phyloP scores from a whole-genome alignment of 2,888 invertebrate species.

The Halocaridina rubra region DNA sequence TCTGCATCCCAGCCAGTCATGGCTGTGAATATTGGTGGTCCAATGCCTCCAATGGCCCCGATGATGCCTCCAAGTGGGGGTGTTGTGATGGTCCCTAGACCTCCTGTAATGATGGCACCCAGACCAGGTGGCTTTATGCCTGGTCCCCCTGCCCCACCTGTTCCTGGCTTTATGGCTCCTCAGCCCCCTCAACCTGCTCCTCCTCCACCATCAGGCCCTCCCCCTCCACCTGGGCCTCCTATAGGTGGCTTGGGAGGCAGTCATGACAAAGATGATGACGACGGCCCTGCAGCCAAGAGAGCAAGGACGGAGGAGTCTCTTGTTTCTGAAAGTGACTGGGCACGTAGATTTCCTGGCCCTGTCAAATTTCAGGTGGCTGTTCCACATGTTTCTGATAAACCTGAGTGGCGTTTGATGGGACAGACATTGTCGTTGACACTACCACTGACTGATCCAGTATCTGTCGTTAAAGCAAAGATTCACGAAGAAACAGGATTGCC shows the following conservation, averaged over 20 bases:
- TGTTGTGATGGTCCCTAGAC: constrained; percentile 64
- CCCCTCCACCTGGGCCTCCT: constrained; percentile 3
- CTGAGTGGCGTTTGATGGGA: constrained; percentile 95
- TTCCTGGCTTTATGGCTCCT: constrained; percentile 55
- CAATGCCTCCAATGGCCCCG: constrained; percentile 65
- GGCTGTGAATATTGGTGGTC: constrained; percentile 42
- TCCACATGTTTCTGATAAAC: constrained; percentile 86
- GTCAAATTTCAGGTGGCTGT: constrained; percentile 83
- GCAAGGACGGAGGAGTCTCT: constrained; percentile 91
- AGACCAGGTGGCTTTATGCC: constrained; percentile 56
- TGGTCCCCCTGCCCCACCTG: constrained; percentile 42
- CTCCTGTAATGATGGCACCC: constrained; percentile 61
- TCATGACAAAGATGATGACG: constrained; percentile 73
- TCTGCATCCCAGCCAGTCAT: constrained; percentile 65
- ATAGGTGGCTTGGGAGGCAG: constrained; percentile 67
- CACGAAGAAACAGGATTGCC: constrained; percentile 91
- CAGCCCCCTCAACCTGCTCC: constrained; percentile 42
- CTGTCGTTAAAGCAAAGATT: constrained; percentile 74
- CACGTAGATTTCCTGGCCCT: constrained; percentile 78
- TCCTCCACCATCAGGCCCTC: constrained; percentile 15
- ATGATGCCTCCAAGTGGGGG: constrained; percentile 67
- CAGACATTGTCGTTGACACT: constrained; percentile 84
- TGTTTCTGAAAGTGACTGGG: constrained; percentile 87
- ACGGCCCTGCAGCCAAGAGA: constrained; percentile 89
- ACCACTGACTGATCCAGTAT: constrained; percentile 78